Percentiles rank a stretch among this genome's conserved stretches.
phyloP scores from a whole-genome alignment of 2,113 vertebrate genomes.

The Trogon melanurus region DNA sequence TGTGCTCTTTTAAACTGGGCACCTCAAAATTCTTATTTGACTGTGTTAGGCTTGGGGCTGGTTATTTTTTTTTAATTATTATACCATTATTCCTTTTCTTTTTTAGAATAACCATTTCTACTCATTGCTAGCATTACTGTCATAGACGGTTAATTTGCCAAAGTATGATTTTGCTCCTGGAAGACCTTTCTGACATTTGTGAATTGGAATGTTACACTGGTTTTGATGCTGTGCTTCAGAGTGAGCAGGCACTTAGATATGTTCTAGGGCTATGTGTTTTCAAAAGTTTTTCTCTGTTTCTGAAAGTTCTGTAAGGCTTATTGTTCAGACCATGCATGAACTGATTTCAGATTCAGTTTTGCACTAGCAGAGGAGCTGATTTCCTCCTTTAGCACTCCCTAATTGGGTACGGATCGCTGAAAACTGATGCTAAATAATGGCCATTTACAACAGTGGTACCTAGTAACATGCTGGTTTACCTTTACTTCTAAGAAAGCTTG shows the following conservation, averaged over 20 bases:
- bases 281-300: neutral
- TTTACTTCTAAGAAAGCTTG: neutral
- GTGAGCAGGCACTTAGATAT: neutral
- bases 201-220: neutral
- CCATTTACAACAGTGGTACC: neutral
- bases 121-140: neutral
- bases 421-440: neutral
- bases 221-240: neutral
- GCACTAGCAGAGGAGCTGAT: neutral
- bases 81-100: neutral
- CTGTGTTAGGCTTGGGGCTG: neutral
- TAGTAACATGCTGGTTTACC: neutral
- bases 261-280: neutral
- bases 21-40: neutral
- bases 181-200: neutral
- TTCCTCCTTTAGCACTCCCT: neutral
- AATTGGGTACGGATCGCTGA: neutral
- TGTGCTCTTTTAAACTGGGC: neutral
- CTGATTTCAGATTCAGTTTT: neutral
- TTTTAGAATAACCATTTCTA: neutral
- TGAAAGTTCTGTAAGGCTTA: neutral
- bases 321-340: neutral
- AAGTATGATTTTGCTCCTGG: neutral
- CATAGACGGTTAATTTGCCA: neutral
- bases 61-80: neutral